Evolutionary conservation across 2,888 invertebrate species (phyloP), one percentile per base, ranked within the genome.

Genomic region (Podabrus alpinus): DNA sequence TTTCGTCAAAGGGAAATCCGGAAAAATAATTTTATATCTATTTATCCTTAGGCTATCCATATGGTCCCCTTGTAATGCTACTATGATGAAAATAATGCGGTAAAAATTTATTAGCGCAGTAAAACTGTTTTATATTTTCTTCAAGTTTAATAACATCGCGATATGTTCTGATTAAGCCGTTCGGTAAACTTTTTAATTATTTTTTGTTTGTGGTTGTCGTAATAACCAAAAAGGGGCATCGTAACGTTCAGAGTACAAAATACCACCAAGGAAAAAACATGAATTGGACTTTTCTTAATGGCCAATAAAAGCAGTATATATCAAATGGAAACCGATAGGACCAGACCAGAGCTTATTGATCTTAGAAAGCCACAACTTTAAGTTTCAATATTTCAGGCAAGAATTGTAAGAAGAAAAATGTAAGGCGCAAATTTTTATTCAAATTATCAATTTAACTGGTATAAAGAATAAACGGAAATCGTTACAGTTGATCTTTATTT

Each of bases 301-400:
- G 21, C 62, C 62, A 21, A 64, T 64, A 64, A 64, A 64, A 64
- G 9, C 62, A 64, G 21, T 64, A 64, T 64, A 21, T 64, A 21
- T 64, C 62, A 64, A 64, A 64, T 64, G 62, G 21, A 64, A 64
- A 64, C 17, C 21, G 62, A 64, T 64, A 64, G 62, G 21, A 21
- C 19, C 17, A 64, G 62, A 64, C 45, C 45, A 45, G 21, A 64
- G 62, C 62, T 21, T 64, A 64, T 64, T 64, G 62, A 64, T 64
- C 62, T 64, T 64, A 21, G 21, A 64, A 64, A 64, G 17, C 19
- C 21, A 64, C 21, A 64, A 21, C 17, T 64, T 64, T 64, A 64
- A 21, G 62, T 64, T 64, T 64, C 62, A 64, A 64, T 64, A 19
- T 64, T 64, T 64, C 21, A 19, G 19, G 19, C 62, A 7, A 15